These are phyloP conservation scores for Podiceps cristatus DNA, from an alignment of 2,113 vertebrate species.

Conservation along the genomic window DNA sequence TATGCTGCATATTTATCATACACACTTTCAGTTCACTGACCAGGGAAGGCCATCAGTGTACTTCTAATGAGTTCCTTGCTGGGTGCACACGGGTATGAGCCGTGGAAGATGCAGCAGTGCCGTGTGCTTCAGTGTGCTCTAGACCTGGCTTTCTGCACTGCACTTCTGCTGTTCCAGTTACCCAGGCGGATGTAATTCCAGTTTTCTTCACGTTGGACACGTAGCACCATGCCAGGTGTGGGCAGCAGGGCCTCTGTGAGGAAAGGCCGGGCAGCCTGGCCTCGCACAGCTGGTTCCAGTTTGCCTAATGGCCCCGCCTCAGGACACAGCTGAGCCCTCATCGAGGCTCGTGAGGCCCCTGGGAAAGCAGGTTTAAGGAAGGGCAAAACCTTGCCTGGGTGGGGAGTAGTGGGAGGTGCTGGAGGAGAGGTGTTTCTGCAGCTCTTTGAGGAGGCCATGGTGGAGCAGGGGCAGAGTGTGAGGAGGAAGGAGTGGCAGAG, in stretches of 20 bases:
- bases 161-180: not conserved
- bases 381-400: accelerated
- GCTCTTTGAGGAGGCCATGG: accelerated
- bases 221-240: not conserved
- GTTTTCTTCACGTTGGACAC: too few species aligned
- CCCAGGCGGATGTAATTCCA: not conserved
- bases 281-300: not conserved
- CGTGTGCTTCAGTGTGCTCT: accelerated
- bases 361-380: not conserved
- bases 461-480: not conserved
- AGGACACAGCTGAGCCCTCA: not conserved
- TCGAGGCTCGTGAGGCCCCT: not conserved
- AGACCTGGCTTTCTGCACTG: not conserved
- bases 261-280: too few species aligned
- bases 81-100: accelerated
- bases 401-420: accelerated
- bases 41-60: too few species aligned
- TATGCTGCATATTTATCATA: accelerated
- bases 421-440: accelerated
- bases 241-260: not conserved
- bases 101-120: not conserved
- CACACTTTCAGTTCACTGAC: not conserved
- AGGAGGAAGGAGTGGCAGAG: too few species aligned
- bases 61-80: accelerated
- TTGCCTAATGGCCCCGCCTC: not conserved